Evolutionary conservation across 2,888 invertebrate genomes (phyloP).

Genomic region (Ganaspis brasiliensis): DNA sequence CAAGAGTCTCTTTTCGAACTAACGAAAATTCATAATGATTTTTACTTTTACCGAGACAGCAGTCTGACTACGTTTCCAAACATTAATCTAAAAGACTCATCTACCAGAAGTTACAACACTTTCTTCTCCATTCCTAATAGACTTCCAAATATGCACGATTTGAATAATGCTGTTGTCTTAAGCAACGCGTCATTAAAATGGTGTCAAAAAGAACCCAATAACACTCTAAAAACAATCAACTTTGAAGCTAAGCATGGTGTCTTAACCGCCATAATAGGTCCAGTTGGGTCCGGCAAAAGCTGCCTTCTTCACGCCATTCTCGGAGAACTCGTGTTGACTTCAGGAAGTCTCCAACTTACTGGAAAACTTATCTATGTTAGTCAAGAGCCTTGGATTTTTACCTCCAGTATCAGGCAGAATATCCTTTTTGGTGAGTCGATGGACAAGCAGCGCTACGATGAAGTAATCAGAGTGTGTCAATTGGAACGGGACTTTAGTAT

Average conservation of each 20-base stretch:
- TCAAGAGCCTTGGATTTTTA: constrained; percentile 92
- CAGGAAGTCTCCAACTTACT: constrained; percentile 82
- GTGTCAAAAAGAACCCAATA: constrained; percentile 84
- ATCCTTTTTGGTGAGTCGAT: constrained; percentile 78
- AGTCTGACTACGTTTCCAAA: constrained; percentile 85
- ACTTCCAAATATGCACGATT: constrained; percentile 84
- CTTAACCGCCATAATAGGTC: constrained; percentile 85
- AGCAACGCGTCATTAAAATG: constrained; percentile 87
- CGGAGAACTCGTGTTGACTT: constrained; percentile 85
- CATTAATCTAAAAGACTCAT: constrained; percentile 85
- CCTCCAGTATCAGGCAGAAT: constrained; percentile 85
- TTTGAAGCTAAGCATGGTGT: constrained; percentile 85
- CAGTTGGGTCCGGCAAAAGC: constrained; percentile 86
- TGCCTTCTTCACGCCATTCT: constrained; percentile 82
- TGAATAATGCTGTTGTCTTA: constrained; percentile 78
- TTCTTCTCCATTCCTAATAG: no score
- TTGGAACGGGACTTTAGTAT: constrained; percentile 88
- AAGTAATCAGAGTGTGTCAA: constrained; percentile 86
- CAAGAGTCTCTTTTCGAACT: no score
- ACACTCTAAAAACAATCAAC: constrained; percentile 86
- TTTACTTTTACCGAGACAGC: no score
- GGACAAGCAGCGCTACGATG: constrained; percentile 73
- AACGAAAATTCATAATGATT: no score
- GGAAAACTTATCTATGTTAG: constrained; percentile 89
- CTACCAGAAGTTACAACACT: constrained; percentile 86